Conservation (phyloP, 2,888 invertebrate genomes). For the Nasonia oneida region DNA sequence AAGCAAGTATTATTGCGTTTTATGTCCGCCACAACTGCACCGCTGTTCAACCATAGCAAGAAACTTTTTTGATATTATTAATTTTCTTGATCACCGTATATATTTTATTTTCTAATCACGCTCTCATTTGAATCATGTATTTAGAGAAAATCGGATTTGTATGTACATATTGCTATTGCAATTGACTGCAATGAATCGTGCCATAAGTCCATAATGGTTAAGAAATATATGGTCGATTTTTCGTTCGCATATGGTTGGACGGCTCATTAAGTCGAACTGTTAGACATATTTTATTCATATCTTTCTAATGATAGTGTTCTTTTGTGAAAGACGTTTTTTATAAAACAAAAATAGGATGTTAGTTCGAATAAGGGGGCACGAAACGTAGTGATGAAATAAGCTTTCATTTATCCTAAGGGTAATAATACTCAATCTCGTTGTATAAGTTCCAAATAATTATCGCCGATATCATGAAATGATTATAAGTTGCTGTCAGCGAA, state of each 20-base stretch:
- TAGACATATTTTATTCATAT: conserved; percentile 58
- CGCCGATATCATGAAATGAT: conserved; percentile 18
- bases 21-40: conserved; percentile 41
- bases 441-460: conserved; percentile 28
- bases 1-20: conserved; percentile 59
- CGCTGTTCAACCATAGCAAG: conserved; percentile 55
- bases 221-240: conserved; percentile 46
- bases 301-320: conserved; percentile 46
- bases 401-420: conserved; percentile 49
- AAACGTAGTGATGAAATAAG: conserved; percentile 54
- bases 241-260: conserved; percentile 54
- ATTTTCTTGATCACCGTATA: conserved; percentile 1
- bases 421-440: conserved; percentile 58
- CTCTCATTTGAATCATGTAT: conserved; percentile 23
- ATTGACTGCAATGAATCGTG: conserved; percentile 56
- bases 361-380: conserved; percentile 24
- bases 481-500: conserved; percentile 25
- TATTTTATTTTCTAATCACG: conserved; percentile 21
- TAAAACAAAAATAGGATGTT: conserved; percentile 25
- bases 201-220: conserved; percentile 50
- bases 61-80: conserved; percentile 33
- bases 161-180: conserved; percentile 45
- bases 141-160: conserved; percentile 16
- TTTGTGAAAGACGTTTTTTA: conserved; percentile 53
- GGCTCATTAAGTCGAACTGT: conserved; percentile 42